Evolutionary conservation across 2,797 vertebrate species (phyloP), one percentile per base, ranked within the genome.

Genomic region (Tiaroga cobitis): DNA sequence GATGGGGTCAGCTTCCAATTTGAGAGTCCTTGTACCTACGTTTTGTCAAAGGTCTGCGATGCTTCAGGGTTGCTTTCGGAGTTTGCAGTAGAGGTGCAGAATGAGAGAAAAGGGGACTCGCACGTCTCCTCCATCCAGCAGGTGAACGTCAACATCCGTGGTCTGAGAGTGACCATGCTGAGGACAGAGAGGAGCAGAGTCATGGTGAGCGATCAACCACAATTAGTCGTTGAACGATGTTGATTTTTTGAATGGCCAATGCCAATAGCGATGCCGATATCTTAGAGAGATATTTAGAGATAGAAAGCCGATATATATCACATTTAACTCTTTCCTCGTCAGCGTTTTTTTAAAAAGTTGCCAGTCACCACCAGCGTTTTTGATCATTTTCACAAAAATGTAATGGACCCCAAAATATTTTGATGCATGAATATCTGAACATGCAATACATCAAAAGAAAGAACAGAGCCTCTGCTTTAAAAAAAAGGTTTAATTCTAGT

Each of bases 1-100:
- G 96, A 97, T 90, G 95, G 95, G 26, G 88, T 91, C 87, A 92
- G 87, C 3, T 95, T 96, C 88, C 87, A 83, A 90, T 96, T 97
- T 86, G 92, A 92, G 90, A 93, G 91, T 5, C 91, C 91, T 65
- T 98, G 96, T 92, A 95, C 93, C 82, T 97, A 97, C 85, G 87
- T 94, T 8, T 92, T 97, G 87, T 94, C 95, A 76, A 94, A 92
- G 90, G 92, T 94, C 63, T 97, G 96, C 75, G 89, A 89, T 67
- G 82, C 91, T 75, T 61, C 81, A 51, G 91, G 90, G 46, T 61
- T 85, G 37, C 84, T 95, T 83, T 92, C 95, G 3, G 85, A 87
- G 90, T 97, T 98, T 92, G 93, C 87, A 0, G 91, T 97, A 29
- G 94, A 96, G 88, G 84, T 85, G 56, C 78, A 63, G 13, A 85